Base-by-base conservation (phyloP, 2,113 vertebrate genomes). In the Andinoacara biseriatus region DNA sequence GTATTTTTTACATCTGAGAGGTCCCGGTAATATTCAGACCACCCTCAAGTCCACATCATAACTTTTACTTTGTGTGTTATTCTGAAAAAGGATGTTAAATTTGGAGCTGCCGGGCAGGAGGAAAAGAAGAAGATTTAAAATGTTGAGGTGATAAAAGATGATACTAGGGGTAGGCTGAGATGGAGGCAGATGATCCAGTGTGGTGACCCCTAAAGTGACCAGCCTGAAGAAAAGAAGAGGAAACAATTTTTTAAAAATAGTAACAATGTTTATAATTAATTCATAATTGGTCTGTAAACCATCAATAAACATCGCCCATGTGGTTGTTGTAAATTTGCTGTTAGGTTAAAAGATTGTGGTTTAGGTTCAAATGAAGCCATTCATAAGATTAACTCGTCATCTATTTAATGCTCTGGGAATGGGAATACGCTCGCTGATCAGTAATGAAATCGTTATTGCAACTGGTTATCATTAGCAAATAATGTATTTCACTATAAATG, bases 251-350 rank as follows among this genome's bases (percentile, higher is more conserved):
- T 10, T 35, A 35, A 40, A 67, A 29, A 69, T 11, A 29, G 7
- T 20, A 26, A 49, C 11, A 24, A 69, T 7, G 46, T 17, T 49
- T 15, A 29, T 49, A 49, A 69, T 49, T 49, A 29, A 49, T 49
- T 69, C 24, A 18, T 49, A 49, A 49, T 20, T 69, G 63, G 15
- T 17, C 29, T 49, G 26, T 24, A 43, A 65, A 24, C n/a, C 35
- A 43, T 69, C 40, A 49, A 20, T 29, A 49, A 69, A 49, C 26
- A 9, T 5, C 5, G 26, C 15, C 15, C 24, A 49, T 0, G 26
- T 0, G 0, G 0, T 26, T 18, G 46, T 26, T 26, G 17, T 67
- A 46, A 26, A 0, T 13, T 67, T 49, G 24, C 8, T 69, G 20
- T 69, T 69, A 29, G 24, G 17, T 69, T 49, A 11, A 0, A 13